Evolutionary conservation across 2,888 invertebrate genomes (phyloP).

Genomic region (Pyralis farinalis): DNA sequence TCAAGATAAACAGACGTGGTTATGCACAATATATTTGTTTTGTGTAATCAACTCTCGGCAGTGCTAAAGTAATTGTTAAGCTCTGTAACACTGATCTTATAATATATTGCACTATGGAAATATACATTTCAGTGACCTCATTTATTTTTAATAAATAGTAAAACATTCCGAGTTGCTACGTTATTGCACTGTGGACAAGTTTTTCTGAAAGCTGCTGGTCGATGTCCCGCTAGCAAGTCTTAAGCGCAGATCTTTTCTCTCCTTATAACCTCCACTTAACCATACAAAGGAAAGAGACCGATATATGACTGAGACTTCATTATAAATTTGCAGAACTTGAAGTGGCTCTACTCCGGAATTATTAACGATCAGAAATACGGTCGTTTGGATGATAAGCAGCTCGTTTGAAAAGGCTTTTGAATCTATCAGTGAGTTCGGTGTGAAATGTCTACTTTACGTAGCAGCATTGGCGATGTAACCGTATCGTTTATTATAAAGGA

Average conservation of each 20-base stretch:
- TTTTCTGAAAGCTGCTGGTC: constrained; percentile 80
- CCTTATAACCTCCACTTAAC: constrained; percentile 34
- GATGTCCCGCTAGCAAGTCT: constrained; percentile 77
- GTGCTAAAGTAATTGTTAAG: too few relatives aligned
- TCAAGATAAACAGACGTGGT: too few relatives aligned
- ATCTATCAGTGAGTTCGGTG: constrained; percentile 20
- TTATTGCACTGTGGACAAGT: constrained; percentile 43
- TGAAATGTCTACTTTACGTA: constrained; percentile 27
- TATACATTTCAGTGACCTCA: too few relatives aligned
- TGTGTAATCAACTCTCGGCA: too few relatives aligned
- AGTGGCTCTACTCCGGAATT: constrained; percentile 64
- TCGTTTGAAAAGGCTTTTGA: constrained; percentile 37
- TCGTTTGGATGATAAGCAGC: constrained; percentile 54
- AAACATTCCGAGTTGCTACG: constrained; percentile 49
- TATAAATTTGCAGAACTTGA: constrained; percentile 68
- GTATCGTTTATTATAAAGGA: constrained; percentile 44
- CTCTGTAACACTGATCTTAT: too few relatives aligned
- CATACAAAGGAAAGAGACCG: constrained; percentile 49
- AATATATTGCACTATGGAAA: too few relatives aligned
- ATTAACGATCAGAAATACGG: constrained; percentile 60
- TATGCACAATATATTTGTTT: too few relatives aligned
- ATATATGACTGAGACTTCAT: constrained; percentile 29
- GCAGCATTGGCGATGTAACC: constrained; percentile 41
- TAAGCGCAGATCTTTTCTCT: constrained; percentile 50
- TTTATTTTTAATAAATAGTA: constrained; percentile 6